Conservation (phyloP, 2,113 vertebrate genomes). For the Anarrhichthys ocellatus region DNA sequence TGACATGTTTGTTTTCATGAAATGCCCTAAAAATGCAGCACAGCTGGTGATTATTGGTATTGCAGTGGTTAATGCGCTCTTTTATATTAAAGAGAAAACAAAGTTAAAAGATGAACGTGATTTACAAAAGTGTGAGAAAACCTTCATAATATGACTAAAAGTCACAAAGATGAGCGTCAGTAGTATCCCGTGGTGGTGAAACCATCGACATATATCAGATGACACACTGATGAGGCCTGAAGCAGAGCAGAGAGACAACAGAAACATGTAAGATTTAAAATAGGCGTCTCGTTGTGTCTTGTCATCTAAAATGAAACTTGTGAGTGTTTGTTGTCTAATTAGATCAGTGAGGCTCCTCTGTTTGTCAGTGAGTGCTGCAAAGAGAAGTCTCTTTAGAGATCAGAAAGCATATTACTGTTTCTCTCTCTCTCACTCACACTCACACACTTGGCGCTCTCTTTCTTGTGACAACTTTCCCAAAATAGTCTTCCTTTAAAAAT, state of each 20-base stretch:
- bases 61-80: neutral
- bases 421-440: neutral
- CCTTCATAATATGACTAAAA: neutral
- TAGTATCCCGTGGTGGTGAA: neutral
- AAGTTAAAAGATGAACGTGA: neutral
- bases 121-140: neutral
- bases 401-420: neutral
- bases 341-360: slow-evolving; percentile 34
- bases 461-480: slow-evolving; percentile 39
- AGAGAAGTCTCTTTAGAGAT: slow-evolving; percentile 38
- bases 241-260: neutral
- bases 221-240: neutral
- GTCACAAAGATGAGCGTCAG: neutral
- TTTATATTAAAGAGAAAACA: neutral
- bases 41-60: neutral
- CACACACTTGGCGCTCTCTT: neutral
- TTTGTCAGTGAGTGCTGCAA: slow-evolving; percentile 20
- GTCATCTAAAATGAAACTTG: slow-evolving; percentile 22
- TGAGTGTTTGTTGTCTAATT: slow-evolving; percentile 22
- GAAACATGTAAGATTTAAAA: neutral
- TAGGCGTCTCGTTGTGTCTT: neutral
- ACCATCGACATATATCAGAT: neutral
- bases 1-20: neutral
- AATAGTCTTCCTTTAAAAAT: slow-evolving; percentile 51
- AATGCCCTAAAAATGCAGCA: neutral